Base-by-base conservation (phyloP, 2,888 invertebrate genomes). In the Drosophila austrosaltans region DNA sequence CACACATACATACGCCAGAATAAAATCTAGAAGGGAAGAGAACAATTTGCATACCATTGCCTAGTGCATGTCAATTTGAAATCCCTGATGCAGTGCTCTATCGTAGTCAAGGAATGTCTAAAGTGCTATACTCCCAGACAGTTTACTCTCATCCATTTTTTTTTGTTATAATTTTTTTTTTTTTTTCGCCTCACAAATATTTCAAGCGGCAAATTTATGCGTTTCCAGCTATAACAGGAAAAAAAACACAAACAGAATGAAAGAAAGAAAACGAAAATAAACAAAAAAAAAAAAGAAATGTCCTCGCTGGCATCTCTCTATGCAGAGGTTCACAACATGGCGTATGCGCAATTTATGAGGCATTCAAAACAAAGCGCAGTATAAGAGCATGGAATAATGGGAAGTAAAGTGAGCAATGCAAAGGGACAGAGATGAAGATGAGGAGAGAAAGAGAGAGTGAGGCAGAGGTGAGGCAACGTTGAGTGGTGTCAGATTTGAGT, bases 301-400 rank as follows among this genome's bases (percentile, higher is more conserved):
- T 12, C 57, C 12, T 39, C 25, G 36, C 36, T 56, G 4, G 10
- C 16, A 16, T 36, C 16, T 28, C 53, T 63, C 64, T 57, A 58
- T 68, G 56, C 54, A 42, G 57, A n/a, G 59, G 53, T 60, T 25
- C 58, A 77, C 75, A 74, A 59, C 81, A 57, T 69, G 82, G 81
- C 82, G 83, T 77, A 86, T 86, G 81, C 76, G 83, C 83, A 83
- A 86, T 86, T 82, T 83, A 79, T 86, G 83, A 59, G 86, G 70
- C 75, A 42, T 73, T 79, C 66, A 79, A 77, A 82, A 81, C 83
- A 86, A 86, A 86, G 71, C 73, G 66, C 39, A 74, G 12, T 61
- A 40, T 48, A 68, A 79, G 79, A 81, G 81, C 66, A 61, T 25
- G 39, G 66, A 57, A 71, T 48, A 71, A 61, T 66, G 48, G 58